Evolutionary conservation across 2,888 invertebrate genomes (phyloP).

Genomic region (Drosophila borealis): DNA sequence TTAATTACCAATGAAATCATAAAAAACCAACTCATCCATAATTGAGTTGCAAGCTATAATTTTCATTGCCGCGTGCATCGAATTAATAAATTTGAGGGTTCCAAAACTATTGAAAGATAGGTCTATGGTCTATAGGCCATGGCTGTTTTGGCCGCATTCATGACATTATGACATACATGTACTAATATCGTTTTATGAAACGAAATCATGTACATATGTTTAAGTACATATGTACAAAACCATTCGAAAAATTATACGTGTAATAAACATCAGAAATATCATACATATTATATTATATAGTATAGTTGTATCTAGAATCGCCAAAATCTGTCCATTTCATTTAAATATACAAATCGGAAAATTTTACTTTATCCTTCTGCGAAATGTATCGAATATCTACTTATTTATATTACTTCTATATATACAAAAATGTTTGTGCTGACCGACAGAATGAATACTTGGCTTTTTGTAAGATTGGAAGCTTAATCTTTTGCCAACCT

Average conservation of each 20-base stretch:
- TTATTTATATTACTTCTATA: background rate
- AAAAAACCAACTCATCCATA: conserved; percentile 65
- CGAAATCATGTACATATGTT: background rate
- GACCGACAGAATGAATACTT: background rate
- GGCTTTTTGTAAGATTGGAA: background rate
- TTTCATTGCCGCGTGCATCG: conserved; percentile 51
- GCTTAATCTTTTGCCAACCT: background rate
- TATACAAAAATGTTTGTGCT: background rate
- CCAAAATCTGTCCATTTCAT: too few species aligned
- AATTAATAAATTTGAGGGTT: conserved; percentile 28
- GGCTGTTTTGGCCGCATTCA: conserved; percentile 16
- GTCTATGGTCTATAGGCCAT: conserved; percentile 20
- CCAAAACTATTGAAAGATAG: conserved; percentile 22
- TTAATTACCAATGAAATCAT: conserved; percentile 76
- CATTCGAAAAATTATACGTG: too few species aligned
- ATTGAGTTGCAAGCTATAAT: conserved; percentile 61
- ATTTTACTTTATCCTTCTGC: too few species aligned
- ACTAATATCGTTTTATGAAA: background rate
- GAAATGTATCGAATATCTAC: background rate
- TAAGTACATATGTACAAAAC: too few species aligned
- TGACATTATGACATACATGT: conserved; percentile 1
- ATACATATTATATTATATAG: too few species aligned
- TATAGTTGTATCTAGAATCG: too few species aligned
- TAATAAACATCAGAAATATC: too few species aligned
- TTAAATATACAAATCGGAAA: too few species aligned